These are phyloP conservation scores for Melieria omissa DNA, from an alignment of 2,888 invertebrate genomes.

Conservation along the genomic window DNA sequence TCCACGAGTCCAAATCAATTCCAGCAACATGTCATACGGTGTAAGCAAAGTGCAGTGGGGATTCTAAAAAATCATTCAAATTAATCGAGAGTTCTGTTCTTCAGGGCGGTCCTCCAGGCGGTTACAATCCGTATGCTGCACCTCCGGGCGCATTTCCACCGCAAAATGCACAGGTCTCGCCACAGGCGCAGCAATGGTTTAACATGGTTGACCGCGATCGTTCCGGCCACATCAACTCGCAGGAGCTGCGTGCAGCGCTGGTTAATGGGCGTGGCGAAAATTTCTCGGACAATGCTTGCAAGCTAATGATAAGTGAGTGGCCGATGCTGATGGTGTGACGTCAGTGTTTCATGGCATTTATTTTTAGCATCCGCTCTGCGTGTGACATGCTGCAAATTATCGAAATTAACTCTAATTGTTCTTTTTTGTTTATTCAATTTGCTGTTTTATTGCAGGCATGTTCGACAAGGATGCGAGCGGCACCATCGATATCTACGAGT, in stretches of 20 bases:
- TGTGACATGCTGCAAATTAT: not conserved
- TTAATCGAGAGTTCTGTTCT: not conserved
- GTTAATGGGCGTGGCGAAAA: conserved; percentile 85
- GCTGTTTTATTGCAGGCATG: conserved; percentile 73
- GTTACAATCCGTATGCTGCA: conserved; percentile 49
- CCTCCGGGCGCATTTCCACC: conserved; percentile 64
- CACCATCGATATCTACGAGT: conserved; percentile 85
- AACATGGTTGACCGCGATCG: conserved; percentile 83
- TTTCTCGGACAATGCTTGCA: conserved; percentile 81
- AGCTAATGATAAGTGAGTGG: conserved; percentile 78
- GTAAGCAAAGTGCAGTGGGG: conserved; percentile 46
- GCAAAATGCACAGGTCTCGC: conserved; percentile 71
- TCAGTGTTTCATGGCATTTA: conserved; percentile 19
- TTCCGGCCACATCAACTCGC: conserved; percentile 82
- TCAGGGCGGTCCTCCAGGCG: conserved; percentile 32
- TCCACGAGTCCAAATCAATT: too few relatives aligned
- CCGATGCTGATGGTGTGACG: conserved; percentile 27
- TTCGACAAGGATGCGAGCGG: conserved; percentile 87
- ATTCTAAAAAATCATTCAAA: not conserved
- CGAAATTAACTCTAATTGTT: not conserved
- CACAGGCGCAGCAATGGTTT: conserved; percentile 88
- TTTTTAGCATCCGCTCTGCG: not conserved
- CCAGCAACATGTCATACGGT: conserved; percentile 54
- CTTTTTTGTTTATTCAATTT: not conserved
- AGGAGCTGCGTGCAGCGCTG: conserved; percentile 82